Conservation (phyloP, 2,797 vertebrate species). For the Falco cherrug region DNA sequence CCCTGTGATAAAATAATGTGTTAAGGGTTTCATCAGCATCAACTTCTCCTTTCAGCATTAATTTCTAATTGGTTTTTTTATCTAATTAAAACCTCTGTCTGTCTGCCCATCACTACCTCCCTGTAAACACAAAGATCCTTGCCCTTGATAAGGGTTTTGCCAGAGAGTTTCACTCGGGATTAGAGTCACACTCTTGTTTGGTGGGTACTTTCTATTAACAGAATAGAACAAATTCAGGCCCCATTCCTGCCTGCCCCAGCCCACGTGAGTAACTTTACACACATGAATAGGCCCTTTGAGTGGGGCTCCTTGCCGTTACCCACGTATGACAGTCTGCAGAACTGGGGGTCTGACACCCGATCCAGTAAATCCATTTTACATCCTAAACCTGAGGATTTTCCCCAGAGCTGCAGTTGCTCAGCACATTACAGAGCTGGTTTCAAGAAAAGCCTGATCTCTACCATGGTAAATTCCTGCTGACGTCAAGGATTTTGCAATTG, state of each 20-base stretch:
- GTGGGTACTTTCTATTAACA: background rate
- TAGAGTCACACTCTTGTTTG: background rate
- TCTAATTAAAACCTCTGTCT: background rate
- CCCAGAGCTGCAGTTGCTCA: background rate
- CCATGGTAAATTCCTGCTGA: background rate
- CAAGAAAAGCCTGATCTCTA: background rate
- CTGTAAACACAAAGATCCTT: background rate
- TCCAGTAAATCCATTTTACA: background rate
- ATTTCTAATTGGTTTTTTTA: background rate
- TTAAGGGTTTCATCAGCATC: background rate
- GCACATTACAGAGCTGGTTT: background rate
- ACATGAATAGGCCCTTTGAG: conserved; percentile 18
- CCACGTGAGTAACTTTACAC: background rate
- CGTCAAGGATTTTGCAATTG: background rate
- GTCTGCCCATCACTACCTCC: background rate
- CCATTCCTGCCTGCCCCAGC: background rate
- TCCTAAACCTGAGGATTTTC: background rate
- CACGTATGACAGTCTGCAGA: background rate
- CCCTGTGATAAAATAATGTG: background rate
- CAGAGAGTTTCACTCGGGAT: background rate
- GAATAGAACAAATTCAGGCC: background rate
- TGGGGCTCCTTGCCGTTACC: accelerated
- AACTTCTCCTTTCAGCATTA: background rate
- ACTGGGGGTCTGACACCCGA: background rate
- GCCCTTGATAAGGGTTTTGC: background rate